Evolutionary conservation across 1,140 invertebrate genomes (phyloP).

Genomic region (Paraescarpia echinospica): DNA sequence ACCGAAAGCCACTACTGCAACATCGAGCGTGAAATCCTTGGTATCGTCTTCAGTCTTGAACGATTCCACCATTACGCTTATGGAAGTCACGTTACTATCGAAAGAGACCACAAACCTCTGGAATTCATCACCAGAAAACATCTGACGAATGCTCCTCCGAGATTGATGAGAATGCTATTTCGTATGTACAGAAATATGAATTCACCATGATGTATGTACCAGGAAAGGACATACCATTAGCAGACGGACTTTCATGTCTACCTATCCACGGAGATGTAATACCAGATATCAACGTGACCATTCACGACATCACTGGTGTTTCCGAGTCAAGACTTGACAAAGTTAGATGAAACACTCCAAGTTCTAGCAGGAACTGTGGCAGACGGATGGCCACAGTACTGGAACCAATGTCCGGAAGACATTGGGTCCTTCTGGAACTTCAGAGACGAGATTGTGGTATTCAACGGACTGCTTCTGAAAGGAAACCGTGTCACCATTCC

Average conservation of each 20-base stretch:
- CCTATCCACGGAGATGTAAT: background rate
- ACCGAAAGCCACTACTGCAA: conserved; percentile 59
- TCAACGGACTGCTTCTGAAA: conserved; percentile 1
- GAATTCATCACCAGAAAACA: conserved; percentile 10
- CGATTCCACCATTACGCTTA: conserved; percentile 19
- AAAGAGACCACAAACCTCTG: conserved; percentile 53
- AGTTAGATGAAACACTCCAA: background rate
- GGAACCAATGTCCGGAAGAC: background rate
- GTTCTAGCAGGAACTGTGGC: conserved; percentile 10
- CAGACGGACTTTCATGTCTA: conserved; percentile 37
- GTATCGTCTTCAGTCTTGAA: conserved; percentile 45
- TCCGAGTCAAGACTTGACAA: conserved; percentile 8
- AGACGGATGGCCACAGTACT: background rate
- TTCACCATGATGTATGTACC: too few species aligned
- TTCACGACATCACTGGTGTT: background rate
- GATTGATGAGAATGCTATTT: conserved; percentile 55
- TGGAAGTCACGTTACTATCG: conserved; percentile 23
- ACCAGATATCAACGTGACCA: background rate
- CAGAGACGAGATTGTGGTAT: background rate
- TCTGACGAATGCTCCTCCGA: conserved; percentile 24
- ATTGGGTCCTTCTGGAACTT: conserved; percentile 2
- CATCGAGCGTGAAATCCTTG: too few species aligned
- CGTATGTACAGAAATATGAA: conserved; percentile 53
- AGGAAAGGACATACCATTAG: conserved; percentile 54
- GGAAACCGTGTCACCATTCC: conserved; percentile 12